Conservation (phyloP, 2,888 invertebrate genomes). For the Acanthosepion pharaonis region DNA sequence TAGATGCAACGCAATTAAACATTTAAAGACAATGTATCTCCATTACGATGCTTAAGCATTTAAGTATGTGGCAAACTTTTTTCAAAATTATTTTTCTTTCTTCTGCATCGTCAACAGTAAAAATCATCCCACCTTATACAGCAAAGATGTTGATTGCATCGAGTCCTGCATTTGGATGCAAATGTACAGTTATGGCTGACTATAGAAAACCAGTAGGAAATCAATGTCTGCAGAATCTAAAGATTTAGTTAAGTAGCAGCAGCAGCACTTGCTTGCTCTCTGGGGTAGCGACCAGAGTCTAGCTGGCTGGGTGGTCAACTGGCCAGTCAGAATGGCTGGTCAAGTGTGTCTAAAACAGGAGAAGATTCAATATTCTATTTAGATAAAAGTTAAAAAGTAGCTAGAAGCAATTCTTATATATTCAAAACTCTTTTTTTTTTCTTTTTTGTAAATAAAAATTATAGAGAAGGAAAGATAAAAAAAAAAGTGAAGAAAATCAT, state of each 20-base stretch:
- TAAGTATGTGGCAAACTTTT: too few relatives aligned
- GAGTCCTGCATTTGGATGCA: not conserved
- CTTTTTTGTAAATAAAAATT: too few relatives aligned
- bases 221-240: not conserved
- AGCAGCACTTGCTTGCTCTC: not conserved
- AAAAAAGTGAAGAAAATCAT: not conserved
- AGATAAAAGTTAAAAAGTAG: not conserved
- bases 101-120: not conserved
- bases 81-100: too few relatives aligned
- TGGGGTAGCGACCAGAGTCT: not conserved
- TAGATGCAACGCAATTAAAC: too few relatives aligned
- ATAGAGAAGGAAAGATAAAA: not conserved
- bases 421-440: not conserved
- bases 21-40: too few relatives aligned
- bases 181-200: not conserved
- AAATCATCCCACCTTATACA: not conserved
- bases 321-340: not conserved
- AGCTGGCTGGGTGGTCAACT: constrained; percentile 1
- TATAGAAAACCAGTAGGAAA: not conserved
- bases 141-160: not conserved
- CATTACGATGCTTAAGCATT: too few relatives aligned
- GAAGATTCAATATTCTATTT: constrained; percentile 45
- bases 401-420: not conserved
- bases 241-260: not conserved
- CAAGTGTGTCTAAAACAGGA: not conserved